phyloP scores from a whole-genome alignment of 2,888 invertebrate genomes.

The Idaea dimidiata region DNA sequence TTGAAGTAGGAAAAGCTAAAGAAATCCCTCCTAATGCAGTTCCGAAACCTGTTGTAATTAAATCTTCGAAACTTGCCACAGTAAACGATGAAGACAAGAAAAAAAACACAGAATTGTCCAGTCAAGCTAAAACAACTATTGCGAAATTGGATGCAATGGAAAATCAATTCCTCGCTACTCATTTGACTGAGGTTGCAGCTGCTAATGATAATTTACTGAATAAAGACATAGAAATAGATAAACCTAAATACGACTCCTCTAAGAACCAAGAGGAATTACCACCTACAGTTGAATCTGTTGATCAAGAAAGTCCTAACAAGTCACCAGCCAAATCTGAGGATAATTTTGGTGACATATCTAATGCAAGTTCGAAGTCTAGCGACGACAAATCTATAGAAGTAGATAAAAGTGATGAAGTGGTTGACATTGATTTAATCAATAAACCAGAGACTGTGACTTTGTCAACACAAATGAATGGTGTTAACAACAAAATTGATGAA shows the following conservation, averaged over 20 bases:
- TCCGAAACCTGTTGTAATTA: constrained; percentile 66
- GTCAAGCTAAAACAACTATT: constrained; percentile 55
- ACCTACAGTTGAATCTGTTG: constrained; percentile 18
- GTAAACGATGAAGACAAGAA: constrained; percentile 29
- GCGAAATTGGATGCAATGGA: constrained; percentile 66
- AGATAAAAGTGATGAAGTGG: constrained; percentile 15
- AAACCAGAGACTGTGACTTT: neutral
- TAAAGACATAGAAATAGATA: constrained; percentile 45
- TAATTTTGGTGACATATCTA: constrained; percentile 64
- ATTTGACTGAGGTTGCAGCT: constrained; percentile 49
- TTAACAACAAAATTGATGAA: constrained; percentile 9
- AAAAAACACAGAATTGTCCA: constrained; percentile 40
- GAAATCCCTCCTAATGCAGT: constrained; percentile 53
- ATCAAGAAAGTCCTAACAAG: constrained; percentile 40
- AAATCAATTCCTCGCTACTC: constrained; percentile 58
- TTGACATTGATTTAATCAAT: neutral
- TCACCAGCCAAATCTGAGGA: constrained; percentile 65
- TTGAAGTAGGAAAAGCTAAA: constrained; percentile 70
- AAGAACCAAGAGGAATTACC: neutral
- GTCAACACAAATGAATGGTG: neutral
- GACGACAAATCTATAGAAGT: constrained; percentile 30
- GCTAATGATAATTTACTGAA: constrained; percentile 66
- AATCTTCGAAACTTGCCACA: constrained; percentile 52
- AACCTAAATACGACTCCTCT: constrained; percentile 10
- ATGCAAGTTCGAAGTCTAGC: constrained; percentile 54